Evolutionary conservation across 2,113 vertebrate species (phyloP), one percentile per base, ranked within the genome.

Genomic region (Gambusia affinis): DNA sequence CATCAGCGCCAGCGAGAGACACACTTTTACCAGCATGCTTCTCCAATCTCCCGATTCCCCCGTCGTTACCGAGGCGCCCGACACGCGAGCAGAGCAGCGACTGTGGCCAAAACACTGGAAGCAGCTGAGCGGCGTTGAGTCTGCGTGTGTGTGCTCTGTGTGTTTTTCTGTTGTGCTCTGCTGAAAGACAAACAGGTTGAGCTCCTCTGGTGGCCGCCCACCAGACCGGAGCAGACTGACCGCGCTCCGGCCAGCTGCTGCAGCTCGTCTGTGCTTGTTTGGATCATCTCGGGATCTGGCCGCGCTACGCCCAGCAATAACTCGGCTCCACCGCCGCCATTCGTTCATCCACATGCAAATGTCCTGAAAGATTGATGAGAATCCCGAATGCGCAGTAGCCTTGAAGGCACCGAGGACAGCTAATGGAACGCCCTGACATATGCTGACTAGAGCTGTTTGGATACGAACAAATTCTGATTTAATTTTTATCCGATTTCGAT

Each of bases 301-400:
- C 75, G 62, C 24, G 74, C 68, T 78, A 65, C 60, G 83, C 71
- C 68, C 73, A 75, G 64, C 70, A 42, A 62, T 64, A 60, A 83
- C 68, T 76, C 70, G 83, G 70, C 64, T 83, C 67, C 70, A 35
- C 73, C 74, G 80, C 39, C 35, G 35, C 35, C 35, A 2, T 37
- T 37, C 35, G 5, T 47, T 70, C 72, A 60, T 70, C 84, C 35
- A 75, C 64, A 77, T 67, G 81, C 60, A 64, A 81, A 62, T 72
- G 62, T 75, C 75, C 72, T 92, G 51, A 93, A 92, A 90, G 78
- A 91, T 85, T 91, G 79, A 93, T 92, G 85, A 76, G 82, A 35
- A 67, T 80, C 37, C 47, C 30, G 66, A 67, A 64, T 2, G 15
- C 66, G 61, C 60, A 73, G 78, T 54, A 30, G 60, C 42, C 57